Evolutionary conservation across 2,888 invertebrate species (phyloP).

Genomic region (Phalangium opilio): DNA sequence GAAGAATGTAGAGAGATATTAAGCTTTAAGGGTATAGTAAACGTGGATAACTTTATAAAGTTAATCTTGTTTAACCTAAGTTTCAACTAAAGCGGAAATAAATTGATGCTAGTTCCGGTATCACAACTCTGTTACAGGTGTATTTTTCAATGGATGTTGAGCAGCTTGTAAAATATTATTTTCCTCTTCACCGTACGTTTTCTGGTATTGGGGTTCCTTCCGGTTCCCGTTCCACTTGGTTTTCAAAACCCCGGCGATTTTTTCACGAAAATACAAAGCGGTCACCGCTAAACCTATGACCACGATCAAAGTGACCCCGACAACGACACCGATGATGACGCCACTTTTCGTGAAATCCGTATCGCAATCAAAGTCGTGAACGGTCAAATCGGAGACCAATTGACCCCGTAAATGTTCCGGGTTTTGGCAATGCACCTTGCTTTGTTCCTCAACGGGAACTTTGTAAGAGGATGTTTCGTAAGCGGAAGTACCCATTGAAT

Average conservation of each 20-base stretch:
- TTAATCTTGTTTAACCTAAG: too few relatives aligned
- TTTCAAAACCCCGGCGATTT: conserved; percentile 10
- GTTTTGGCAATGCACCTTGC: conserved; percentile 7
- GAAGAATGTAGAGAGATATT: too few relatives aligned
- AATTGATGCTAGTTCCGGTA: too few relatives aligned
- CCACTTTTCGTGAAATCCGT: conserved; percentile 3
- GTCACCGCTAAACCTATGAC: conserved; percentile 7
- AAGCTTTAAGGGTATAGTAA: too few relatives aligned
- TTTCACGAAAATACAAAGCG: conserved; percentile 6
- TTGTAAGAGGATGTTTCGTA: too few relatives aligned
- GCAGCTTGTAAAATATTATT: background rate
- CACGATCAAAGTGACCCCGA: conserved; percentile 4
- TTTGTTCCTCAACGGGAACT: background rate
- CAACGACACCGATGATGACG: conserved; percentile 10
- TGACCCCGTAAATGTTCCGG: conserved; percentile 7
- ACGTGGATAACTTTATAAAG: too few relatives aligned
- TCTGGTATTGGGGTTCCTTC: conserved; percentile 7
- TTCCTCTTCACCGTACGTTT: conserved; percentile 3
- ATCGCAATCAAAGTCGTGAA: conserved; percentile 11
- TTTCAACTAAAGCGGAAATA: too few relatives aligned
- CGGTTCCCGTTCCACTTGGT: conserved; percentile 9
- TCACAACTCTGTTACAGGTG: conserved; percentile 14
- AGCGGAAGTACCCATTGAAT: background rate
- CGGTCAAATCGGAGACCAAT: conserved; percentile 6
- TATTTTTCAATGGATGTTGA: conserved; percentile 11